Percentiles rank a stretch among this genome's conserved stretches.
These are phyloP conservation scores for Carollia perspicillata DNA, from an alignment of 2,113 vertebrate genomes.

Conservation along the genomic window DNA sequence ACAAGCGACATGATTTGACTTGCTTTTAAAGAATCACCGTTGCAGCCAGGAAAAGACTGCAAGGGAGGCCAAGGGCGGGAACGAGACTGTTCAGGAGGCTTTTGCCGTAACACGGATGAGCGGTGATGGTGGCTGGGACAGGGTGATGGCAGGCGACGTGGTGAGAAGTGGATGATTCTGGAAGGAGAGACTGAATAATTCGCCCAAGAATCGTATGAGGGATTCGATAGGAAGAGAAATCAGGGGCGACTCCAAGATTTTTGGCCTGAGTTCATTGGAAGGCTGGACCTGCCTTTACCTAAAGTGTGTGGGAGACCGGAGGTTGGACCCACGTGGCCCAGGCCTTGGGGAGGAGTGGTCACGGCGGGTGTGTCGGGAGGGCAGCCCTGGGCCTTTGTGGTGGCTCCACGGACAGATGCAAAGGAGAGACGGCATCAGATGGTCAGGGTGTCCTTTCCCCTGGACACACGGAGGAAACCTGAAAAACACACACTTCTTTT, in stretches of 20 bases:
- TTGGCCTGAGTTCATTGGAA: neutral
- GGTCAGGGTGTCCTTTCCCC: neutral
- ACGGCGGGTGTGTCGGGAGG: neutral
- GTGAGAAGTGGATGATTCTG: neutral
- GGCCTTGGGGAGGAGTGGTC: neutral
- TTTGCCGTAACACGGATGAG: neutral
- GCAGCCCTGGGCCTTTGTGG: neutral
- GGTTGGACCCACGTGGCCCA: neutral
- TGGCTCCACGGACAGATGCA: neutral
- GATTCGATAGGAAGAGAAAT: neutral
- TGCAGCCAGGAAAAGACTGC: neutral
- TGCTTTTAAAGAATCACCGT: neutral
- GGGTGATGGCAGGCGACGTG: neutral
- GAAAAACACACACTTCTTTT: neutral
- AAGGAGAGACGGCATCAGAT: fast-evolving
- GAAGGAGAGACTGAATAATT: neutral
- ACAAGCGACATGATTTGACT: neutral
- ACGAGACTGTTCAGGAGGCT: neutral
- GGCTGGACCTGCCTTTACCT: neutral
- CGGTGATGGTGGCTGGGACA: neutral
- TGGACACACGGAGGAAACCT: neutral
- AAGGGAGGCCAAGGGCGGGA: neutral
- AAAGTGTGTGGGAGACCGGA: neutral
- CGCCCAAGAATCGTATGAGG: neutral
- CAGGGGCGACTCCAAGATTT: neutral